These are phyloP conservation scores for Toxonevra muliebris DNA, from an alignment of 2,888 invertebrate genomes.

Conservation along the genomic window DNA sequence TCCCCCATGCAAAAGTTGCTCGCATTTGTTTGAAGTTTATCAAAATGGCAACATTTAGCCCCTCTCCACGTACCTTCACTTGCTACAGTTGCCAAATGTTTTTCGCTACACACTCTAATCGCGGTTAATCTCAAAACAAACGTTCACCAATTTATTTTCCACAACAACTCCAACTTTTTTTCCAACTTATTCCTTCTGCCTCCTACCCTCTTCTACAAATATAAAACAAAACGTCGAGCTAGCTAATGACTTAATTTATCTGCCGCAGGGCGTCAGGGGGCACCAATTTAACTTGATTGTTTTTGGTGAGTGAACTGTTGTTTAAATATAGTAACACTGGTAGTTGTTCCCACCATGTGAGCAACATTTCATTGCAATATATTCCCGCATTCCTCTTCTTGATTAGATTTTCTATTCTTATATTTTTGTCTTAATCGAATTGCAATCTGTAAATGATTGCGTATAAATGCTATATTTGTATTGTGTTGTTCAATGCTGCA, in stretches of 20 bases:
- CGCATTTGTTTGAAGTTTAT: constrained; percentile 46
- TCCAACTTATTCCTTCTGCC: constrained; percentile 20
- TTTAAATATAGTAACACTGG: background rate
- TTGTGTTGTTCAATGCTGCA: constrained; percentile 9
- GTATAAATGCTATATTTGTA: constrained; percentile 49
- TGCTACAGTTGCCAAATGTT: constrained; percentile 38
- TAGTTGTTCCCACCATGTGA: background rate
- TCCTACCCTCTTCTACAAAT: background rate
- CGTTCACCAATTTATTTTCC: constrained; percentile 64
- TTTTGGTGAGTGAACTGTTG: constrained; percentile 38
- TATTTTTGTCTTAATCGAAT: constrained; percentile 53
- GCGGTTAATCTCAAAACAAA: constrained; percentile 64
- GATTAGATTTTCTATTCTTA: background rate
- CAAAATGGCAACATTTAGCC: constrained; percentile 59
- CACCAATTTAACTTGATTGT: constrained; percentile 61
- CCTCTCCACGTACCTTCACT: background rate
- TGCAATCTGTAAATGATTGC: constrained; percentile 62
- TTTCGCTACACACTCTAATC: constrained; percentile 52
- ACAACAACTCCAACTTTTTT: constrained; percentile 36
- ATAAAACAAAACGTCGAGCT: constrained; percentile 44
- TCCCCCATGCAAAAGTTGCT: background rate
- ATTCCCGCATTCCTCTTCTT: background rate
- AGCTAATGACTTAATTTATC: constrained; percentile 67
- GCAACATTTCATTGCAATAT: background rate
- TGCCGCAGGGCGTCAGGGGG: constrained; percentile 61